Percentiles rank a stretch among this genome's conserved stretches.
These are phyloP conservation scores for Periophthalmus modestus DNA, from an alignment of 2,113 vertebrate species.

Conservation along the genomic window DNA sequence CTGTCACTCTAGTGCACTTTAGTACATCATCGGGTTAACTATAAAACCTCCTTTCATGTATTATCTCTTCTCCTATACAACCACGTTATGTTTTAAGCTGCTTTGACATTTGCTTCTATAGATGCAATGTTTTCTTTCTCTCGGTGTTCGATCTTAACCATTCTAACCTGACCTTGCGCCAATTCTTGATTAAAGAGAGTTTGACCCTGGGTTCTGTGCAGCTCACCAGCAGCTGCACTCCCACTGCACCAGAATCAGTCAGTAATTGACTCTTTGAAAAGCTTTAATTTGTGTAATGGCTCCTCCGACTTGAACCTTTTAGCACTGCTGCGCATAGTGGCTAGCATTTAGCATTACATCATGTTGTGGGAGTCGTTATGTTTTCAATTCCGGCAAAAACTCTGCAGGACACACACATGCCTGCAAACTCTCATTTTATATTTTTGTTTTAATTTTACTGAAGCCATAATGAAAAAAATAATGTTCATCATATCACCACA, in stretches of 20 bases:
- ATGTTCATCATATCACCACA: background rate
- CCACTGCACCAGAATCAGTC: background rate
- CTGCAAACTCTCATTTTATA: background rate
- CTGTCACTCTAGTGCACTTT: background rate
- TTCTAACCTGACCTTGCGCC: conserved; percentile 39
- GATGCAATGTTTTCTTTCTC: conserved; percentile 10
- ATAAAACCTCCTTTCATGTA: conserved; percentile 17
- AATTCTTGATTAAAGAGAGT: conserved; percentile 45
- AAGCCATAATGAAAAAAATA: background rate
- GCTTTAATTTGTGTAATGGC: conserved; percentile 44
- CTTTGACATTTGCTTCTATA: conserved; percentile 2
- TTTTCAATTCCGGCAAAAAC: conserved; percentile 16
- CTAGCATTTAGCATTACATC: background rate
- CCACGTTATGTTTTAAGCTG: background rate
- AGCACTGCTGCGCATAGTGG: conserved; percentile 2
- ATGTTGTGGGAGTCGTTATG: conserved; percentile 5
- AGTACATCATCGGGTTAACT: background rate
- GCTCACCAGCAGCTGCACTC: conserved; percentile 17
- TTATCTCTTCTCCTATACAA: background rate
- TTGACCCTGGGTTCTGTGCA: conserved; percentile 18
- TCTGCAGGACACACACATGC: background rate
- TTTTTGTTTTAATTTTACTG: background rate
- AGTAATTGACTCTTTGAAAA: conserved; percentile 38
- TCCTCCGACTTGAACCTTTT: conserved; percentile 22
- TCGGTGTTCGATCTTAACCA: conserved; percentile 4